Base-by-base conservation (phyloP, 2,888 invertebrate species). In the Steromphala cineraria region DNA sequence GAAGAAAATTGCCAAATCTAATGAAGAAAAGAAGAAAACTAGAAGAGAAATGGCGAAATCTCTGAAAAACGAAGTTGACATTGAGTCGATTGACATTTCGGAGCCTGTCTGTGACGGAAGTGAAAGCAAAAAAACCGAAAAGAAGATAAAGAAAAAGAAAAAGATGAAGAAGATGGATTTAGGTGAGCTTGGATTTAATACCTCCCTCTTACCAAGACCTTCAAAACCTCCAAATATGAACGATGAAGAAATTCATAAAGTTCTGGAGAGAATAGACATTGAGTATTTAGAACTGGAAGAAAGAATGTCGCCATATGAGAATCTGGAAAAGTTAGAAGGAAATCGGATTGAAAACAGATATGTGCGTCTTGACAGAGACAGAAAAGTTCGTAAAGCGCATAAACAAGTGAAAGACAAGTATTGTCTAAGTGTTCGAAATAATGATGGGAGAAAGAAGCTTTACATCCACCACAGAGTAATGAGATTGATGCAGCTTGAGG, bases 331-430 rank as follows among this genome's bases (percentile, higher is more conserved):
- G 17, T 81, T 83, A 28, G 86, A 87, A 79, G 85, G 84, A 31
- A 76, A 78, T 21, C 62, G 17, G 21, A 71, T 17, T 40, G 77
- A 79, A 8, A 79, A 82, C n/a, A 85, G 84, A 55, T 78, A 82
- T 53, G 46, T 86, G 1, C 82, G 90, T 19, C 55, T 55, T 28
- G 90, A 90, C 75, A 84, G 84, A 46, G 83, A 90, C 74, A 81
- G 87, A 31, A 87, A 86, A 77, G 78, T 86, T 13, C 79, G 81
- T 53, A 92, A 91, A 83, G 90, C 89, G 10, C 88, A 88, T 46
- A 89, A 85, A 78, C 90, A 91, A 81, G 86, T 91, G 8, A 91
- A 91, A 81, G 84, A 87, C 67, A 91, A 91, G 83, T 80, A 91
- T 78, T 89, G 91, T 67, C 79, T 56, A 0, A 87, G 83, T 77